Conservation (phyloP, 2,113 vertebrate species). For the Hassar affinis region DNA sequence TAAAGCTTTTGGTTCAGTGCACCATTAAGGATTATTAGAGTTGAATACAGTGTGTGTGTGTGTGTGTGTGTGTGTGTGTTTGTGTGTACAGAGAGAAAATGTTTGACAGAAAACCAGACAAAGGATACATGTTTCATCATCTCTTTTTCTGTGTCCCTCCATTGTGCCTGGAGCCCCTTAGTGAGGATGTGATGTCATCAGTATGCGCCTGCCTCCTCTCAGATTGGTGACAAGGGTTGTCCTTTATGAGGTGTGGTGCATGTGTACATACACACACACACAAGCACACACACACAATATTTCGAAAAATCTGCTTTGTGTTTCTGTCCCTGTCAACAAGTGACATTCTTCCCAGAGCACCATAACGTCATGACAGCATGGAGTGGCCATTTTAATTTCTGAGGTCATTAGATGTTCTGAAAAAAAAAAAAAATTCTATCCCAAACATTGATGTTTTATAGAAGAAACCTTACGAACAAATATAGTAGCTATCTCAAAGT, state of each 20-base stretch:
- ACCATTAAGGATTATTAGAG: too few species aligned
- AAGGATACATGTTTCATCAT: not conserved
- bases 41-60: not conserved
- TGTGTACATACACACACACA: not conserved
- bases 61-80: constrained; percentile 3
- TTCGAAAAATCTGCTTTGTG: constrained; percentile 41
- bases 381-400: constrained; percentile 17
- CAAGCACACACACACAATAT: not conserved
- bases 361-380: constrained; percentile 1
- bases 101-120: not conserved
- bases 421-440: not conserved
- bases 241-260: constrained; percentile 39
- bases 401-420: not conserved
- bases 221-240: constrained; percentile 50
- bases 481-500: not conserved
- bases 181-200: constrained; percentile 54
- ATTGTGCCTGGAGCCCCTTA: constrained; percentile 32
- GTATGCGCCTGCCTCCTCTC: constrained; percentile 44
- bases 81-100: not conserved
- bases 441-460: not conserved
- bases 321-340: constrained; percentile 29
- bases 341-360: not conserved
- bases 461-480: not conserved
- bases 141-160: constrained; percentile 2
- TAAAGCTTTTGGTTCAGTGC: too few species aligned